Evolutionary conservation across 2,113 vertebrate species (phyloP), one percentile per base, ranked within the genome.

Genomic region (Pimephales promelas): DNA sequence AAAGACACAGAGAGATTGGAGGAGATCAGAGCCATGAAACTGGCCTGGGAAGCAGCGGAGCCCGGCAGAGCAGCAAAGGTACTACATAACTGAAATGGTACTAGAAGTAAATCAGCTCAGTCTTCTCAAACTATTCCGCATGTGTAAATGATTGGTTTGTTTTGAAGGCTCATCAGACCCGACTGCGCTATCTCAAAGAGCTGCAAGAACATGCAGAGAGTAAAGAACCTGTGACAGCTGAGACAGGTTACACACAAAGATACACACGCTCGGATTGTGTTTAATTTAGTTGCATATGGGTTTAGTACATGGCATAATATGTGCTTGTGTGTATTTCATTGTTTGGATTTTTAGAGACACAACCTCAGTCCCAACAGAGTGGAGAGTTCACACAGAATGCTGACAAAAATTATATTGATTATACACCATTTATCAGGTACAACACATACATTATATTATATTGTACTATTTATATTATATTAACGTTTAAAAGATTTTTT

Each of bases 11-110:
- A 95, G 74, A 90, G 93, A 89, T 79, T 77, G 49, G 96, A 97
- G 80, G 92, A 97, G 90, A 97, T 98, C 85, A 95, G 87, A 91
- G 93, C 95, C 83, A 93, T 96, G 89, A 97, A 98, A 91, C 92
- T 92, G 84, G 94, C 95, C n/a, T 98, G 96, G 97, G 96, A 97
- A 86, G 88, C 86, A n/a, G 92, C 91, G 0, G 95, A 97, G 59
- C 94, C 95, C 1, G 97, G 97, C 78, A 94, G 97, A 74, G 83
- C 83, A 40, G 52, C 43, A 22, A 79, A 85, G 83, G 83, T 85
- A 40, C 20, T 4, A n/a, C 26, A 54, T 0, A n/a, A 62, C 40
- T 61, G 26, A 18, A 31, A 64, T 22, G 14, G 14, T 28, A 54
- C 26, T 52, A 28, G 71, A 74, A 31, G 45, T 74, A 28, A 52